Evolutionary conservation across 2,888 invertebrate genomes (phyloP), one percentile per base, ranked within the genome.

Genomic region (Hirtodrosophila duncani): DNA sequence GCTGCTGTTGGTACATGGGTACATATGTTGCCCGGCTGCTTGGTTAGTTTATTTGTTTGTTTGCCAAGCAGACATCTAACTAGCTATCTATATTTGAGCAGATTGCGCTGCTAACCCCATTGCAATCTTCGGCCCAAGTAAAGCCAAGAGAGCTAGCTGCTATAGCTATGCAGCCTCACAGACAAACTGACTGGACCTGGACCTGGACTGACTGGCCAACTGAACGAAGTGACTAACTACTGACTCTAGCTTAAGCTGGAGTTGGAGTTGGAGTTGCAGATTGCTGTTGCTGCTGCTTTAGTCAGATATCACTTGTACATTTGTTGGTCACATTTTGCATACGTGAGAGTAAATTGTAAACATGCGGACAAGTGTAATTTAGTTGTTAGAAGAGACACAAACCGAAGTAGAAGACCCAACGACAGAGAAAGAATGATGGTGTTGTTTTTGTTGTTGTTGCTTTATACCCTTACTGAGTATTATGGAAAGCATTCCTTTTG

Each of bases 41-140:
- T 10, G 29, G 21, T 33, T 43, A 7, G 42, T 36, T 46, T 30
- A 51, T 39, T 43, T 29, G 37, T 34, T 30, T 34, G 18, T 34
- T 44, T 42, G 57, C 52, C 61, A 49, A 51, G 52, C 67, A n/a
- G n/a, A n/a, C n/a, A 59, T 69, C 72, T 81, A 80, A 81, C 72
- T 81, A 78, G 70, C 72, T 74, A 81, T 81, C 72, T 81, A 77
- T 75, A 75, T 81, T 75, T 75, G 80, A 77, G 80, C 71, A 71
- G 81, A 79, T 75, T 77, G 82, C 80, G 82, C 77, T 58, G 80
- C 82, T 77, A 77, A 77, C 77, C 77, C 46, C 77, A 77, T 72
- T 77, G 77, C 82, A 61, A 77, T 63, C 63, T 56, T 60, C 58
- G 63, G 55, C 77, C 65, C 67, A 45, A 44, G 50, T 16, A 34